Base-by-base conservation (phyloP, 2,797 vertebrate genomes). In the Chaetophractus vellerosus region DNA sequence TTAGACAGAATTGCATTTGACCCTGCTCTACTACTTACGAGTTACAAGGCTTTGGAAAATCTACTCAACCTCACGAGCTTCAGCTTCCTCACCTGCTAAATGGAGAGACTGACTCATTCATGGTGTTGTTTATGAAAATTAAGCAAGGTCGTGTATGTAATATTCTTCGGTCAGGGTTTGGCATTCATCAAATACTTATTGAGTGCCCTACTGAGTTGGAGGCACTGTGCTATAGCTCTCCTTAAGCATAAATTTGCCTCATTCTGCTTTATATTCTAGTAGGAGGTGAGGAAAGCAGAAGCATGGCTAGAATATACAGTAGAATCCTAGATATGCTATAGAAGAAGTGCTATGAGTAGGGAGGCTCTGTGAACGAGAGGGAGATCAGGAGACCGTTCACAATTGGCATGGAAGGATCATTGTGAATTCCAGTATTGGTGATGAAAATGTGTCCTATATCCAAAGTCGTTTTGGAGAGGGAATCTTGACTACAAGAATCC, bases 181-280 rank as follows among this genome's bases (percentile, higher is more conserved):
- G 6, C 52, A 10, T 82, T 76, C n/a, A 50, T 4, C 61, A 68
- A 48, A 66, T 78, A 66, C 74, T 88, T 94, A 90, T 68, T 74
- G 86, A 80, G 38, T 83, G n/a, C n/a, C 15, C 31, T 33, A 57
- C 74, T 71, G 74, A 21, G 26, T 93, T 91, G 26, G 79, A 91
- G 61, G 23, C 28, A 15, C 11, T 87, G 68, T 63, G 23, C 80
- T 64, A 5, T 31, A 50, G 61, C 76, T 68, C 3, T 3, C 55
- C 23, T 9, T 55, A 61, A 90, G 45, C 68, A 71, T 72, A 68
- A 16, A 24, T 59, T 94, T 79, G 33, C 59, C 83, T 92, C n/a
- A 2, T 15, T 82, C 63, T 87, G 68, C 76, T 21, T 71, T 59
- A 33, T 75, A 28, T 52, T 33, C 55, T 57, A 71, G 71, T 26